phyloP scores from a whole-genome alignment of 2,113 vertebrate genomes.

The Rousettus leschenaultii region DNA sequence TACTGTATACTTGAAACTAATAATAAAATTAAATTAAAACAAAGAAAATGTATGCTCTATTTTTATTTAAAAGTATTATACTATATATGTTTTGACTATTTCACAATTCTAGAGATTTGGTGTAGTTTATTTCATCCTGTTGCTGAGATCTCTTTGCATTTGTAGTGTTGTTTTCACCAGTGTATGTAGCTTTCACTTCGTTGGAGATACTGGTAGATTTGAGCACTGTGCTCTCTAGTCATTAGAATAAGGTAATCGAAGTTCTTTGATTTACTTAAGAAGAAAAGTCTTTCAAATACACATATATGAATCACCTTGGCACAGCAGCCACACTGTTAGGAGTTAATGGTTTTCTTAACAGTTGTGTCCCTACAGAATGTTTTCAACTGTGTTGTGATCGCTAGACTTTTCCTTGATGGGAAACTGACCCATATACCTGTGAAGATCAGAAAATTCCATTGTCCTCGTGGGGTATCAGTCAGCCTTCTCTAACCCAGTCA shows the following conservation, averaged over 20 bases:
- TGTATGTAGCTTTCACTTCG: not conserved
- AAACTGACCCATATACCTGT: not conserved
- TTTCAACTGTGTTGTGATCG: not conserved
- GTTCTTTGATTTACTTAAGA: not conserved
- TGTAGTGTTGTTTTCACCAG: not conserved
- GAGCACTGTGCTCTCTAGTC: not conserved
- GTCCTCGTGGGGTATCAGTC: not conserved
- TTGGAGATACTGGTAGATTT: not conserved
- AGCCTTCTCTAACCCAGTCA: not conserved
- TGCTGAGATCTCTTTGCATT: not conserved
- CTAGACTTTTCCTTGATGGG: not conserved
- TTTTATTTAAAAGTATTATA: not conserved
- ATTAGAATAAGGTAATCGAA: not conserved
- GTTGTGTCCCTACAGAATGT: not conserved
- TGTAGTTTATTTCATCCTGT: not conserved
- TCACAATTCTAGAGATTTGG: not conserved
- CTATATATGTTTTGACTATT: not conserved
- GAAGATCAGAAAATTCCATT: not conserved
- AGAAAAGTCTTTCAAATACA: not conserved
- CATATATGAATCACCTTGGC: not conserved
- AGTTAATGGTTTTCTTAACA: not conserved
- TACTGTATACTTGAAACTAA: no score
- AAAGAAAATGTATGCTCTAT: not conserved
- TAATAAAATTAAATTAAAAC: no score
- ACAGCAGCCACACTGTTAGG: not conserved